phyloP scores from a whole-genome alignment of 2,888 invertebrate genomes.

The Hedya salicella region DNA sequence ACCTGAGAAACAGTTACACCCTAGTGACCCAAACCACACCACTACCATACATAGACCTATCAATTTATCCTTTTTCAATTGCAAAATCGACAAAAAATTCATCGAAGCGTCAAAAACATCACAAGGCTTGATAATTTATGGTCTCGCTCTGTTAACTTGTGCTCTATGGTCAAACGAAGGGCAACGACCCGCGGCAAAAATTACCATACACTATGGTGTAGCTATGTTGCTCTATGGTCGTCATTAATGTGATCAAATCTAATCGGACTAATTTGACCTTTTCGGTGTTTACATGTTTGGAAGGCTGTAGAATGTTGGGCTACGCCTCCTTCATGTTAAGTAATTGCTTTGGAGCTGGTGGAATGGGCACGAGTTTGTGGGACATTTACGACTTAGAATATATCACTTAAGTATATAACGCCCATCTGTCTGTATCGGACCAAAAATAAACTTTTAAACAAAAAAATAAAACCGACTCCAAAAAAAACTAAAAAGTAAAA shows the following conservation, averaged over 20 bases:
- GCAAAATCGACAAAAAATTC: slow-evolving; percentile 30
- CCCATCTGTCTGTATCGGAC: too few relatives aligned
- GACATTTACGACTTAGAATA: not conserved
- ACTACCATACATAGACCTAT: not conserved
- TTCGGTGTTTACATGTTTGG: slow-evolving; percentile 11
- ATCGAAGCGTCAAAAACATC: slow-evolving; percentile 41
- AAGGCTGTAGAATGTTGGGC: slow-evolving; percentile 11
- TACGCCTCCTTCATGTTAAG: slow-evolving; percentile 17
- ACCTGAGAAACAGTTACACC: not conserved
- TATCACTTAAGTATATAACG: too few relatives aligned
- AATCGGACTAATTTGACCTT: slow-evolving; percentile 19
- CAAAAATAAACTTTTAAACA: too few relatives aligned
- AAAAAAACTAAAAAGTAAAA: too few relatives aligned
- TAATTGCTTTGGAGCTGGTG: slow-evolving; percentile 16
- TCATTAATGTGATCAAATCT: slow-evolving; percentile 26
- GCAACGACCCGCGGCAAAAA: slow-evolving; percentile 68
- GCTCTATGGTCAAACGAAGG: slow-evolving; percentile 70
- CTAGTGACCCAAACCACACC: too few relatives aligned
- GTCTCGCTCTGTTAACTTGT: slow-evolving; percentile 73
- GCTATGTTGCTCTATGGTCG: slow-evolving; percentile 17
- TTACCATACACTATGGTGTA: slow-evolving; percentile 61
- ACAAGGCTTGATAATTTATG: slow-evolving; percentile 49
- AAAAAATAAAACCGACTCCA: too few relatives aligned
- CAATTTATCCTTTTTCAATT: slow-evolving; percentile 26
- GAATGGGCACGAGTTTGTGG: slow-evolving; percentile 13